A percentile compares a stretch with the other conserved stretches of the same genome.
These are phyloP conservation scores for Leiothrix lutea DNA, from an alignment of 2,113 vertebrate genomes.

Conservation along the genomic window DNA sequence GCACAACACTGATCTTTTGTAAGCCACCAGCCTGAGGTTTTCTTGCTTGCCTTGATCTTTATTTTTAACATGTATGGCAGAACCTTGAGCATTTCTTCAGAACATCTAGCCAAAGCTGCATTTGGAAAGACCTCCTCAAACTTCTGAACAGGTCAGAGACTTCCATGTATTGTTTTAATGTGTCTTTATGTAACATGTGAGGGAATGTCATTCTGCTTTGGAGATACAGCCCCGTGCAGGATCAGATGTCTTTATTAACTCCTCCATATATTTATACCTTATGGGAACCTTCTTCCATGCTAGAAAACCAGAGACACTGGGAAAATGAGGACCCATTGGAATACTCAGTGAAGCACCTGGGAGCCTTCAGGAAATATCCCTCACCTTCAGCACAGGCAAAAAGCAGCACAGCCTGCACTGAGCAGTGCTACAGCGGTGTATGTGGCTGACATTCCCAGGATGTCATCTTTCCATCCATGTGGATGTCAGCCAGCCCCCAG, in stretches of 20 bases:
- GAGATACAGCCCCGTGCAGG: neutral
- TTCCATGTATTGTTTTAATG: neutral
- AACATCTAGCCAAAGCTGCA: neutral
- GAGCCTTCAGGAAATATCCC: neutral
- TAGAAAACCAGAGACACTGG: neutral
- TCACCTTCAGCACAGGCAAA: neutral
- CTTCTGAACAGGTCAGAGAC: neutral
- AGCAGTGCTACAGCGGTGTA: accelerated
- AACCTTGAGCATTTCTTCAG: neutral
- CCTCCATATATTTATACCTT: neutral
- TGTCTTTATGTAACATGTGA: neutral
- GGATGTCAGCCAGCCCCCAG: neutral
- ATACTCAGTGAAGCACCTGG: neutral
- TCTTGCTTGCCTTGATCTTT: neutral
- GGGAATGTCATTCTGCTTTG: neutral
- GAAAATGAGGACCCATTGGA: neutral
- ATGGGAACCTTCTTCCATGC: neutral
- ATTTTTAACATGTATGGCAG: neutral
- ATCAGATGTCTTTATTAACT: neutral
- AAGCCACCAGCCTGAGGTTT: neutral
- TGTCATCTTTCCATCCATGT: accelerated
- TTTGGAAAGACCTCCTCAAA: neutral
- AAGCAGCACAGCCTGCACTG: neutral
- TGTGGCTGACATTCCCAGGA: accelerated
- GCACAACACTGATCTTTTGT: neutral